phyloP scores from a whole-genome alignment of 2,113 vertebrate genomes.

The Xiphophorus maculatus region DNA sequence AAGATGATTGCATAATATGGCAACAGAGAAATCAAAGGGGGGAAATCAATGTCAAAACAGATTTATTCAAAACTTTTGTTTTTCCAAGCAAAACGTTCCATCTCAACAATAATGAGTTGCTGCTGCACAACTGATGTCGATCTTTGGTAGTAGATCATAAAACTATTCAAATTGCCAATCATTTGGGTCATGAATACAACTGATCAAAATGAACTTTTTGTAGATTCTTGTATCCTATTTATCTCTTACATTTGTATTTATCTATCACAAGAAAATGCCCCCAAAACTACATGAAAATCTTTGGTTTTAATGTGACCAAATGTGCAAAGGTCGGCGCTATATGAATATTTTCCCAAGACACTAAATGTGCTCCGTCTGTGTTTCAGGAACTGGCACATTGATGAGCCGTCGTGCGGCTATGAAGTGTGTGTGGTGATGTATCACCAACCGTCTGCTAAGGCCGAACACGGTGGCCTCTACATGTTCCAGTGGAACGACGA shows the following conservation, averaged over 20 bases:
- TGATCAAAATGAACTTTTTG: not conserved
- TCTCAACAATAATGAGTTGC: not conserved
- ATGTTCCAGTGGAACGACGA: constrained; percentile 98
- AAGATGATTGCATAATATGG: not conserved
- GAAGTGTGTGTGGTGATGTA: constrained; percentile 98
- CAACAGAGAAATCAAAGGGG: not conserved
- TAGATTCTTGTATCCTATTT: too few species aligned
- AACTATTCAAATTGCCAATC: not conserved
- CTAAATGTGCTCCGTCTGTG: constrained; percentile 16
- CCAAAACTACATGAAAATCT: not conserved
- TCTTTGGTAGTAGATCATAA: not conserved
- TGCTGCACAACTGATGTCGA: not conserved
- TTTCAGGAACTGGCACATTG: constrained; percentile 91
- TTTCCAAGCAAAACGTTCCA: too few species aligned
- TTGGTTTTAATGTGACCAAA: not conserved
- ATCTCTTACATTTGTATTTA: not conserved
- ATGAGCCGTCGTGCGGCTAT: constrained; percentile 94
- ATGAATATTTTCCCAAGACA: not conserved
- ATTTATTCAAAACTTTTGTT: not conserved
- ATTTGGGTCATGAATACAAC: not conserved
- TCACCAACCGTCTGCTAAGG: constrained; percentile 91
- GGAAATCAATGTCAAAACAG: not conserved
- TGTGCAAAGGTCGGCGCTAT: not conserved
- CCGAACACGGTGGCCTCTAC: constrained; percentile 85
- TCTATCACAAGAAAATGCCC: not conserved